phyloP scores from a whole-genome alignment of 2,888 invertebrate genomes.

The Heliconius sara region DNA sequence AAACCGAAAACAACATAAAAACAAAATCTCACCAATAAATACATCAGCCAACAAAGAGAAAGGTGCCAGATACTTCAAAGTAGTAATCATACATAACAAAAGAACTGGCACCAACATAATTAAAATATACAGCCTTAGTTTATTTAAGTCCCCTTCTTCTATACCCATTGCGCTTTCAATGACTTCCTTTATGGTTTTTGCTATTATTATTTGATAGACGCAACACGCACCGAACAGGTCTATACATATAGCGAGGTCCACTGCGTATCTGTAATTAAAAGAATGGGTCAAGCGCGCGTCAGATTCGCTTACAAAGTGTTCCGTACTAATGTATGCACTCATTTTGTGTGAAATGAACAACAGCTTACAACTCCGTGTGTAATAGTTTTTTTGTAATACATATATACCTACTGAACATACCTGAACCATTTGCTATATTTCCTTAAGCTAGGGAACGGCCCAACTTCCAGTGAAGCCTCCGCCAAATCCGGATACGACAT shows the following conservation, averaged over 20 bases:
- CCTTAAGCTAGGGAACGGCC: constrained; percentile 68
- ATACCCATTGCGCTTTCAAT: constrained; percentile 55
- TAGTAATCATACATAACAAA: constrained; percentile 76
- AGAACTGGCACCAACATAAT: constrained; percentile 67
- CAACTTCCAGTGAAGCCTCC: constrained; percentile 66
- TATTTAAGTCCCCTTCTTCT: constrained; percentile 48
- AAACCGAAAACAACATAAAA: not conserved
- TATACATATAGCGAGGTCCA: constrained; percentile 71
- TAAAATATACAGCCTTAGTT: constrained; percentile 67
- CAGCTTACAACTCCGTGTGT: no score
- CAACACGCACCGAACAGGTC: constrained; percentile 78
- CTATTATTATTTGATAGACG: constrained; percentile 77
- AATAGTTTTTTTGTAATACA: no score
- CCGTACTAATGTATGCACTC: no score
- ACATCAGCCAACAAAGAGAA: constrained; percentile 72
- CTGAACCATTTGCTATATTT: constrained; percentile 75
- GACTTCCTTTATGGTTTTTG: constrained; percentile 71
- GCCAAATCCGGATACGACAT: constrained; percentile 78
- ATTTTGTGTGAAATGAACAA: no score
- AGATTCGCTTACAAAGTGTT: no score
- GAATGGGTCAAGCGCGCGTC: constrained; percentile 40
- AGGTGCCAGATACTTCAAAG: constrained; percentile 75
- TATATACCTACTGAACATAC: constrained; percentile 50
- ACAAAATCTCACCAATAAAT: constrained; percentile 68
- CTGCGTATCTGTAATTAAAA: constrained; percentile 58